A percentile compares a stretch with the other conserved stretches of the same genome.
phyloP scores from a whole-genome alignment of 2,888 invertebrate genomes.

The Dichetophora obliterata region DNA sequence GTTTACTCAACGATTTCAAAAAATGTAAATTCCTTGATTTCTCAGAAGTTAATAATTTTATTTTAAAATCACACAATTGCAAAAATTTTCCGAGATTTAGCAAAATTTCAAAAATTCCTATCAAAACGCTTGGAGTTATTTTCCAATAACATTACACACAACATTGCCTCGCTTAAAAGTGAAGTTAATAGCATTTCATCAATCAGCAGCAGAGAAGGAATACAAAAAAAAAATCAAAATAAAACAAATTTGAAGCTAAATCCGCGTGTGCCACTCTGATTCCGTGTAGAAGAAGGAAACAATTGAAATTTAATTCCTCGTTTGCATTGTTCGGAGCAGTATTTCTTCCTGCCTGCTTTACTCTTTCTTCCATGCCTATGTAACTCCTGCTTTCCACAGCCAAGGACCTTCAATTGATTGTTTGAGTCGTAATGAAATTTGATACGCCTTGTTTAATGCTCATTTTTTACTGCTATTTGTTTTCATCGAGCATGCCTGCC shows the following conservation, averaged over 20 bases:
- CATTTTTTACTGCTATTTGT: conserved; percentile 57
- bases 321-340: neutral
- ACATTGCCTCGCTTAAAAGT: conserved; percentile 32
- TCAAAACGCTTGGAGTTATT: neutral
- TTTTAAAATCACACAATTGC: neutral
- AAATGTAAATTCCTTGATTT: conserved; percentile 17
- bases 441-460: conserved; percentile 71
- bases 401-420: conserved; percentile 2
- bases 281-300: conserved; percentile 1
- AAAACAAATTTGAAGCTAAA: neutral
- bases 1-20: too few relatives aligned
- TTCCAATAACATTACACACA: conserved; percentile 25
- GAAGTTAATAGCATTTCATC: neutral
- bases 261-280: neutral
- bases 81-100: neutral
- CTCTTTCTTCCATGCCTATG: neutral
- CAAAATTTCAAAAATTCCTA: neutral
- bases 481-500: conserved; percentile 1
- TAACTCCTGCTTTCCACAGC: neutral
- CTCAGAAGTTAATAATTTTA: conserved; percentile 25
- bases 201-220: neutral
- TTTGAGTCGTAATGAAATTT: conserved; percentile 68
- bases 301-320: conserved; percentile 35
- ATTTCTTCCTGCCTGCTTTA: neutral
- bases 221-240: too few relatives aligned